Percentiles rank a stretch among this genome's conserved stretches.
Evolutionary conservation across 2,113 vertebrate genomes (phyloP).

Genomic region (Pitta sordida): DNA sequence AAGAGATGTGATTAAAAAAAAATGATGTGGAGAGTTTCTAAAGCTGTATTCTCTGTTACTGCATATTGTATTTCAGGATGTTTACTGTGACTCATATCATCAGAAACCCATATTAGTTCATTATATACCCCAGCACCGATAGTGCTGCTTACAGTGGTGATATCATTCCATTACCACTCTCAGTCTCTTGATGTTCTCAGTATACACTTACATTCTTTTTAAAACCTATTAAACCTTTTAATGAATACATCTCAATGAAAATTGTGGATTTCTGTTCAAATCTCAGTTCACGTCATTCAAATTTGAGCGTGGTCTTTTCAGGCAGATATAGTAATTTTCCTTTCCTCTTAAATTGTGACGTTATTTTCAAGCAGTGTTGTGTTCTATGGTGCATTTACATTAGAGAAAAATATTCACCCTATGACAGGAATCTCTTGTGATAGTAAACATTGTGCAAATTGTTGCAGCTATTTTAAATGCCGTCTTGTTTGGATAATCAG

Average conservation of each 20-base stretch:
- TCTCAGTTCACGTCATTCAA: not conserved
- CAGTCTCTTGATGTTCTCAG: not conserved
- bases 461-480: conserved; percentile 4
- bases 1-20: too few relatives aligned
- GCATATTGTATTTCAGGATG: not conserved
- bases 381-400: not conserved
- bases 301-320: not conserved
- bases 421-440: not conserved
- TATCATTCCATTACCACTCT: not conserved
- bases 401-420: not conserved
- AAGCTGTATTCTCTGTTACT: not conserved
- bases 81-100: not conserved
- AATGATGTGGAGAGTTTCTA: not conserved
- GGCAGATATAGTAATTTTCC: not conserved
- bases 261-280: not conserved
- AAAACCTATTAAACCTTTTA: not conserved
- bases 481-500: not conserved
- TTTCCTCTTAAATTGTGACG: not conserved
- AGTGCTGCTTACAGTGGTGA: not conserved
- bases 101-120: not conserved
- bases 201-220: not conserved
- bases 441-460: not conserved
- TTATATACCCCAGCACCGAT: not conserved
- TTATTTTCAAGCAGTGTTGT: not conserved
- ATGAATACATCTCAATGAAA: not conserved